These are phyloP conservation scores for Balearica regulorum DNA, from an alignment of 2,797 vertebrate genomes.

Conservation along the genomic window DNA sequence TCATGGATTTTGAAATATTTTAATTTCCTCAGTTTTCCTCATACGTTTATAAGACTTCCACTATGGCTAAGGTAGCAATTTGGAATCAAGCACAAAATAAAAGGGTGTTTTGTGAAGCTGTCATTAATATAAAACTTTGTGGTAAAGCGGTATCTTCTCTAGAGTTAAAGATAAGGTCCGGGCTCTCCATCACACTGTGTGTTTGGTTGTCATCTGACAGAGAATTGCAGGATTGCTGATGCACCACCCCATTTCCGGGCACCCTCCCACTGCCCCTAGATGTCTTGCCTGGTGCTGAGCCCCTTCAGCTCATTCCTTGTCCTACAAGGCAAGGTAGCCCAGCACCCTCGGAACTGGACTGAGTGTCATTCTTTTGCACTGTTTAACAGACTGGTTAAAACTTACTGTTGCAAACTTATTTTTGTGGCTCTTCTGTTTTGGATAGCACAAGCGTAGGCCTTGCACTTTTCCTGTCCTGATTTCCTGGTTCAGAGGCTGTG, in stretches of 20 bases:
- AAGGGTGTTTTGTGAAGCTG: not conserved
- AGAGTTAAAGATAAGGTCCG: not conserved
- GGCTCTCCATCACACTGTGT: not conserved
- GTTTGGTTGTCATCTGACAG: not conserved
- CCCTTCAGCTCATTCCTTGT: not conserved
- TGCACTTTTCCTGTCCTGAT: conserved; percentile 28
- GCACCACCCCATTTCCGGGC: not conserved
- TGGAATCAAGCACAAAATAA: not conserved
- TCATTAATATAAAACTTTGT: not conserved
- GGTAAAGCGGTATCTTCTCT: not conserved
- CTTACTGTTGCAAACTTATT: not conserved
- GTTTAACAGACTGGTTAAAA: not conserved
- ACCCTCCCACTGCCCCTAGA: not conserved
- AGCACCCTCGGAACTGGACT: not conserved
- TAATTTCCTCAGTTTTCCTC: not conserved
- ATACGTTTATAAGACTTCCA: not conserved
- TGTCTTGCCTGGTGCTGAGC: not conserved
- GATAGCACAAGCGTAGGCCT: not conserved
- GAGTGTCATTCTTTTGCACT: not conserved
- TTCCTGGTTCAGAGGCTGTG: conserved; percentile 6
- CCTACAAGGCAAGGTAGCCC: not conserved
- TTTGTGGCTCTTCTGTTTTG: not conserved
- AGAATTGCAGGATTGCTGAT: not conserved
- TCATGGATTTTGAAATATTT: not conserved
- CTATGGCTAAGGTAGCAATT: not conserved